A percentile compares a stretch with the other conserved stretches of the same genome.
phyloP scores from a whole-genome alignment of 2,797 vertebrate species.

The Diplodus puntazzo region DNA sequence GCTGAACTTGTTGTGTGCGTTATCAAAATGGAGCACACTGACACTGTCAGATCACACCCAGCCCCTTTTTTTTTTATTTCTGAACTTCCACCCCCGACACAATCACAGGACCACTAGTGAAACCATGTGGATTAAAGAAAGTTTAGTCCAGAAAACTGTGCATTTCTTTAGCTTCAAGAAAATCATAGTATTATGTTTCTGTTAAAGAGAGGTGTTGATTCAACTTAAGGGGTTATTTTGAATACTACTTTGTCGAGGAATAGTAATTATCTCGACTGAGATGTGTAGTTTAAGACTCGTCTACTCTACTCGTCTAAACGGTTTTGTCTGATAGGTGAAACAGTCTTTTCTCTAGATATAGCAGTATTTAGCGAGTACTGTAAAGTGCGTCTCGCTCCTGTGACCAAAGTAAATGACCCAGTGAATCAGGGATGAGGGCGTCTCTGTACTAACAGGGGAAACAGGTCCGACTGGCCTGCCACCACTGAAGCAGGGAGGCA shows the following conservation, averaged over 20 bases:
- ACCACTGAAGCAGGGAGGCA: conserved; percentile 47
- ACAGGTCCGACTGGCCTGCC: conserved; percentile 75
- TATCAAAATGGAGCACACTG: conserved; percentile 50
- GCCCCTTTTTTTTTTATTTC: conserved; percentile 2
- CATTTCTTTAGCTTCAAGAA: no score
- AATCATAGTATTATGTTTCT: no score
- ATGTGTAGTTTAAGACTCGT: no score
- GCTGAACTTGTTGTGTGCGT: conserved; percentile 35
- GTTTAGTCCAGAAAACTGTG: no score
- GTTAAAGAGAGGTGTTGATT: no score
- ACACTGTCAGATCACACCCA: conserved; percentile 17
- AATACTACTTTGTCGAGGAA: no score
- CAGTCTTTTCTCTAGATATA: background rate
- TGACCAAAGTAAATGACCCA: conserved; percentile 41
- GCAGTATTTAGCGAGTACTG: conserved; percentile 3
- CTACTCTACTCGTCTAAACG: no score
- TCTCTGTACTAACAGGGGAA: conserved; percentile 50
- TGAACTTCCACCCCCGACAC: background rate
- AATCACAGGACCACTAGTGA: background rate
- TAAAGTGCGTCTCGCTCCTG: conserved; percentile 2
- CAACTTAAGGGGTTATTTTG: no score
- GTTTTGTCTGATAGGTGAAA: background rate
- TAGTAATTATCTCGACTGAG: no score
- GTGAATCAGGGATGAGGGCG: conserved; percentile 48
- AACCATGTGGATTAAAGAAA: background rate